Base-by-base conservation (phyloP, 2,113 vertebrate genomes). In the Psammodynastes pulverulentus region DNA sequence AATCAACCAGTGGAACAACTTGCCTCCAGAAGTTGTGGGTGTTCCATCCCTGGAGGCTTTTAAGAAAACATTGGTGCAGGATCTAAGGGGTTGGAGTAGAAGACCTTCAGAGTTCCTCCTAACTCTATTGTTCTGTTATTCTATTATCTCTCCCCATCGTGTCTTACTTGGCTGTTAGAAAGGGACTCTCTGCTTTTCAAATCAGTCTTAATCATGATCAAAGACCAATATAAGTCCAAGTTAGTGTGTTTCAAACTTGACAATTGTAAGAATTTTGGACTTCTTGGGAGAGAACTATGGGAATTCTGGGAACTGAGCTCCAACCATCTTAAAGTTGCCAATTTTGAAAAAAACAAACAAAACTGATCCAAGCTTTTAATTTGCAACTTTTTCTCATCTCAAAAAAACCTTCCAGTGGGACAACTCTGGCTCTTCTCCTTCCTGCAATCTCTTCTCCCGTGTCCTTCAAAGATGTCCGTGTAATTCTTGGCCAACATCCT, bases 401-500 rank as follows among this genome's bases (percentile, higher is more conserved):
- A 5, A n/a, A 72, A 72, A 72, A 34, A 17, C 5, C 15, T 8
- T 39, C 67, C 67, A 79, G n/a, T 39, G 34, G n/a, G n/a, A 39
- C 19, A 39, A 10, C 3, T 67, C 67, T 0, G 1, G 26, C 86
- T 91, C 89, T 0, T 29, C 1, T 8, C 43, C 89, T 72, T 56
- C 45, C 24, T 13, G 67, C 90, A 86, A 39, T 3, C 87, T 86
- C 84, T 0, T 1, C 0, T 58, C 91, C 92, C 39, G 0, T 51
- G 89, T 93, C 89, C 87, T 90, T 17, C 24, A 48, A 92, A 79
- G 49, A 34, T 51, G 24, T n/a, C n/a, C 88, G 0, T 5, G 51
- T 49, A 92, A 54, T 90, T 92, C 94, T 84, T 86, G 62, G 48
- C 51, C 86, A 91, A 93, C 94, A 94, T 87, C 90, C 86, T 88